A percentile compares a stretch with the other conserved stretches of the same genome.
Conservation (phyloP, 2,888 invertebrate genomes). For the Sarcophaga subvicina region DNA sequence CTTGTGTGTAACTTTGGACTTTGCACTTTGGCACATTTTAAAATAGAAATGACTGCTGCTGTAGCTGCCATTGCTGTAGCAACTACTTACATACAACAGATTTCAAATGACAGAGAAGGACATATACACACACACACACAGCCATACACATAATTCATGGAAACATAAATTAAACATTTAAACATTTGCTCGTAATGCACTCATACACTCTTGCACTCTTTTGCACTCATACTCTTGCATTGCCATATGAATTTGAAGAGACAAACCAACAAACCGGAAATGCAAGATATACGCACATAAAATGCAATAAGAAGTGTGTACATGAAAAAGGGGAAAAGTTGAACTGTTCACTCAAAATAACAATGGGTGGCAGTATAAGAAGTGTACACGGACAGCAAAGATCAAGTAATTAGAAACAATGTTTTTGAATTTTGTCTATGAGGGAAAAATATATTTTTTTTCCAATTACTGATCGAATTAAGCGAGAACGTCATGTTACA, state of each 20-base stretch:
- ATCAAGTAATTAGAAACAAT: background rate
- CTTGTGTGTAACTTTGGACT: slow-evolving; percentile 63
- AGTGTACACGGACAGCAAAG: no score
- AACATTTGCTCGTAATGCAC: slow-evolving; percentile 31
- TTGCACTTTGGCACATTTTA: slow-evolving; percentile 70
- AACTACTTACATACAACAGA: slow-evolving; percentile 34
- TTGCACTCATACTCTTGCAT: background rate
- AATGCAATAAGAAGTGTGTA: slow-evolving; percentile 6
- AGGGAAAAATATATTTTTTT: background rate
- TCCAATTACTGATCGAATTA: no score
- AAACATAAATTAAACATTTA: slow-evolving; percentile 47
- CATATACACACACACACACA: background rate
- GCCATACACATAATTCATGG: slow-evolving; percentile 26
- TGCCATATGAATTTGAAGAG: slow-evolving; percentile 20
- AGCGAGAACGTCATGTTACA: no score
- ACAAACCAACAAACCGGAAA: slow-evolving; percentile 57
- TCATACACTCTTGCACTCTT: slow-evolving; percentile 7
- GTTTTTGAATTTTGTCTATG: background rate
- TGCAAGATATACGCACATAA: slow-evolving; percentile 52
- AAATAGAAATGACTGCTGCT: slow-evolving; percentile 44
- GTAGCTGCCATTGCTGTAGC: slow-evolving; percentile 61
- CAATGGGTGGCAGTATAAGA: slow-evolving; percentile 18
- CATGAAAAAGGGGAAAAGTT: no score
- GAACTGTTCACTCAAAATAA: background rate
- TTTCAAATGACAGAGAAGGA: slow-evolving; percentile 52